Evolutionary conservation across 2,113 vertebrate species (phyloP).

Genomic region (Mustela nigripes): DNA sequence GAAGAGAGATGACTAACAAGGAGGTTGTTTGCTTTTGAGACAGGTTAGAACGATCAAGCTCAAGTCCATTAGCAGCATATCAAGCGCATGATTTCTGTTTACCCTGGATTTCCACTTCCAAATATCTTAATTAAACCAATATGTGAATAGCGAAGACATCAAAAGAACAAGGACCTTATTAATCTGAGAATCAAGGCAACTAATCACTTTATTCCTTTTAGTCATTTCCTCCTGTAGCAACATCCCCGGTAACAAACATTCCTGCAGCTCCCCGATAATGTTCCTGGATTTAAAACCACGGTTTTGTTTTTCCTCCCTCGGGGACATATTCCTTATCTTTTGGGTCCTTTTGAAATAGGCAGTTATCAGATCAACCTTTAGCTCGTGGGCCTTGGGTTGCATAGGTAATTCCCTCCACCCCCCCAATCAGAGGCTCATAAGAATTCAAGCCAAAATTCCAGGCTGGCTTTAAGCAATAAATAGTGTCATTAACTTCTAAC

Average conservation of each 20-base stretch:
- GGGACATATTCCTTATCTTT: constrained; percentile 68
- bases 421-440: constrained; percentile 25
- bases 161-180: constrained; percentile 62
- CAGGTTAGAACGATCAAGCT: background rate
- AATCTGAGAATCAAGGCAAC: constrained; percentile 38
- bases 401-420: constrained; percentile 49
- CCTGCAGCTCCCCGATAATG: background rate
- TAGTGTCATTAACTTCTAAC: constrained; percentile 77
- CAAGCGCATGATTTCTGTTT: constrained; percentile 21
- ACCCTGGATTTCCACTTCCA: background rate
- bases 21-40: background rate
- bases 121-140: constrained; percentile 71
- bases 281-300: constrained; percentile 52
- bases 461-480: constrained; percentile 74
- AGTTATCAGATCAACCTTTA: constrained; percentile 69
- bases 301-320: background rate
- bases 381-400: constrained; percentile 38
- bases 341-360: constrained; percentile 62
- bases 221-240: constrained; percentile 43
- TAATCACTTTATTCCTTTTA: constrained; percentile 54
- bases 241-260: constrained; percentile 40
- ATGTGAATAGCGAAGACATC: constrained; percentile 50
- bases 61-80: background rate
- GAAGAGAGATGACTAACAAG: background rate
- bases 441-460: constrained; percentile 79